Conservation (phyloP, 2,113 vertebrate species). For the Hydrochoerus hydrochaeris region DNA sequence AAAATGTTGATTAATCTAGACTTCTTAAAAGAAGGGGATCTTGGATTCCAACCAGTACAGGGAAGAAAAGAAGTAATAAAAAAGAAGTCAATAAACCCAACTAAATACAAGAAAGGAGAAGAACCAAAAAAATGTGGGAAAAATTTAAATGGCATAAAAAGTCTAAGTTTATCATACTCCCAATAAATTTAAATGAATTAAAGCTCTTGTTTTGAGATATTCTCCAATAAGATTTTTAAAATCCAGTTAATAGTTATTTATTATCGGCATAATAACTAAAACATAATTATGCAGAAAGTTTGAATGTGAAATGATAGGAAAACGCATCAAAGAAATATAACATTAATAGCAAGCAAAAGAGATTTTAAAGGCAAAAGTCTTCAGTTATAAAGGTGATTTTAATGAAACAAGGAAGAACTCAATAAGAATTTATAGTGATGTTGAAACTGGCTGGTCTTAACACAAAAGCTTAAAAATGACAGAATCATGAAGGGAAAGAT, state of each 20-base stretch:
- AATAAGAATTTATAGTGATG: background rate
- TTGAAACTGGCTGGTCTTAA: background rate
- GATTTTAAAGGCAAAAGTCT: conserved; percentile 1
- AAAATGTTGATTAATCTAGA: conserved; percentile 35
- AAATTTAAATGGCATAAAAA: conserved; percentile 17
- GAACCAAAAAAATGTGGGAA: conserved; percentile 35
- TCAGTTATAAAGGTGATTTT: conserved; percentile 30
- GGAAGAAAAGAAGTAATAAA: conserved; percentile 20
- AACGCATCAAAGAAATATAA: conserved; percentile 31
- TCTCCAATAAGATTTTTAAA: conserved; percentile 5
- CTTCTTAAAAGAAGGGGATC: background rate
- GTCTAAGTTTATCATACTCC: conserved; percentile 32
- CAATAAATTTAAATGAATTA: conserved; percentile 60
- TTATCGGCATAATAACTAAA: conserved; percentile 49
- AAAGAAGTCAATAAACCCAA: conserved; percentile 61
- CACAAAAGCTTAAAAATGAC: conserved; percentile 24
- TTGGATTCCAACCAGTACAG: background rate
- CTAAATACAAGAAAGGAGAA: background rate
- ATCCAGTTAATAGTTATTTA: conserved; percentile 39
- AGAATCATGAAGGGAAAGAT: background rate
- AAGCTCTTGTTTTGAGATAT: conserved; percentile 33
- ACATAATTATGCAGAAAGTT: conserved; percentile 22
- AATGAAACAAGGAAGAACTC: background rate
- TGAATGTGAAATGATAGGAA: conserved; percentile 25
- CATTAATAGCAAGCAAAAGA: conserved; percentile 38